Conservation (phyloP, 2,113 vertebrate species). For the Caretta caretta region DNA sequence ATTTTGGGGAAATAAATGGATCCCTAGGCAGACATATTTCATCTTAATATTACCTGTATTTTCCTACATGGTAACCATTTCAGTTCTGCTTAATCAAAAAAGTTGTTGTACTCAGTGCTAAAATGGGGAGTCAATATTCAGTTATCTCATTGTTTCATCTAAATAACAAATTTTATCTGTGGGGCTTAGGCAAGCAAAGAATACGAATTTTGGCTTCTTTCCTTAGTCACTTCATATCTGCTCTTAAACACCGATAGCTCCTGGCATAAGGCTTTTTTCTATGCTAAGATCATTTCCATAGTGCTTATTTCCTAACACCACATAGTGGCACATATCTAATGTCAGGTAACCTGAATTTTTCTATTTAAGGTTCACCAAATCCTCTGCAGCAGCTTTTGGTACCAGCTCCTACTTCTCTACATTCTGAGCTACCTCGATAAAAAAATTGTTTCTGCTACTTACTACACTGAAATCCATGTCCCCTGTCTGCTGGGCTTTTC, state of each 20-base stretch:
- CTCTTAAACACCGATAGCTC: not conserved
- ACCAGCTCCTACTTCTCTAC: not conserved
- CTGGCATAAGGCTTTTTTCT: not conserved
- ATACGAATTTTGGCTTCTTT: conserved; percentile 43
- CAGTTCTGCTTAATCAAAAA: conserved; percentile 58
- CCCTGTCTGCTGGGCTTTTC: not conserved
- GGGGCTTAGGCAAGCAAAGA: not conserved
- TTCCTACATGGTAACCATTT: conserved; percentile 77
- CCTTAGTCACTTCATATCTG: not conserved
- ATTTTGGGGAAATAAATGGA: conserved; percentile 77
- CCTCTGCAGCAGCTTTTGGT: not conserved
- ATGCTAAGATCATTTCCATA: not conserved
- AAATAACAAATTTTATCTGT: conserved; percentile 53
- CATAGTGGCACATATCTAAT: not conserved
- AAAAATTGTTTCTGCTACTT: not conserved
- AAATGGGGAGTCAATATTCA: conserved; percentile 61
- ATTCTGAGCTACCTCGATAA: not conserved
- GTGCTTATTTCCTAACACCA: not conserved
- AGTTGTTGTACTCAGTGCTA: conserved; percentile 28
- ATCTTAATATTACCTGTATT: conserved; percentile 78
- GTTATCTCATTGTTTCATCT: conserved; percentile 46
- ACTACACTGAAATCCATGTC: not conserved
- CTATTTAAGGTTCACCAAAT: not conserved
- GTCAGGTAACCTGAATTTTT: not conserved
- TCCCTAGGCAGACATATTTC: conserved; percentile 81